Percentiles rank a stretch among this genome's conserved stretches.
These are phyloP conservation scores for Lasioglossum oenotherae DNA, from an alignment of 2,888 invertebrate species.

Conservation along the genomic window DNA sequence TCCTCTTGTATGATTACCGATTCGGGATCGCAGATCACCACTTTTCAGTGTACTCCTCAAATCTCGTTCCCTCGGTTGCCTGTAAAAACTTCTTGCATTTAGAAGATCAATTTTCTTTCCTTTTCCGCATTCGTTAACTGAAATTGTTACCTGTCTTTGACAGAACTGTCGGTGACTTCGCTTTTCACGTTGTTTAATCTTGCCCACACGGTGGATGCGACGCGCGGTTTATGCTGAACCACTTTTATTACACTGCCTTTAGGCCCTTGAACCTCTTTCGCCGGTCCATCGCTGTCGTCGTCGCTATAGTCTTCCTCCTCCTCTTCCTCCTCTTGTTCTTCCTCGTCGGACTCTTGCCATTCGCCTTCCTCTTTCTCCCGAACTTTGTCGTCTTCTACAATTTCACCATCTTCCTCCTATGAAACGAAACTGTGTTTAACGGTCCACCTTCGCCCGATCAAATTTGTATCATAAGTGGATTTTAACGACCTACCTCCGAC, in stretches of 20 bases:
- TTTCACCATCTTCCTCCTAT: slow-evolving; percentile 71
- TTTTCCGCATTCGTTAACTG: background rate
- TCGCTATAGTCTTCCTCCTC: slow-evolving; percentile 74
- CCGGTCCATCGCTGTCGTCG: slow-evolving; percentile 81
- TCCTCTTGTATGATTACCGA: slow-evolving; percentile 78
- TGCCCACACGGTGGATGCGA: slow-evolving; percentile 86
- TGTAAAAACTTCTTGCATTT: slow-evolving; percentile 44
- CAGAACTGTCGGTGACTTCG: slow-evolving; percentile 60
- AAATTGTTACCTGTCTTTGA: slow-evolving; percentile 70
- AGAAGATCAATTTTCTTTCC: background rate
- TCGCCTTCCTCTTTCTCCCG: slow-evolving; percentile 62
- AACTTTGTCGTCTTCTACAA: slow-evolving; percentile 52
- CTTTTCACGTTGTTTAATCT: slow-evolving; percentile 84
- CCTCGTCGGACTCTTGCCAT: slow-evolving; percentile 67
- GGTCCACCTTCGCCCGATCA: background rate
- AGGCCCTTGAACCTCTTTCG: slow-evolving; percentile 86
- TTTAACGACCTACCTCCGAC: slow-evolving; percentile 67
- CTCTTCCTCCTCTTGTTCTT: slow-evolving; percentile 65
- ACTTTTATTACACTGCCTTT: slow-evolving; percentile 85
- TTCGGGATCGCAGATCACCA: slow-evolving; percentile 78
- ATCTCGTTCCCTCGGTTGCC: slow-evolving; percentile 69
- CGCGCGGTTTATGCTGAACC: slow-evolving; percentile 84
- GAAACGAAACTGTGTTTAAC: background rate
- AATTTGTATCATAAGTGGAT: background rate
- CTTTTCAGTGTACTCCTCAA: slow-evolving; percentile 73